Evolutionary conservation across 2,797 vertebrate species (phyloP).

Genomic region (Coilia nasus): DNA sequence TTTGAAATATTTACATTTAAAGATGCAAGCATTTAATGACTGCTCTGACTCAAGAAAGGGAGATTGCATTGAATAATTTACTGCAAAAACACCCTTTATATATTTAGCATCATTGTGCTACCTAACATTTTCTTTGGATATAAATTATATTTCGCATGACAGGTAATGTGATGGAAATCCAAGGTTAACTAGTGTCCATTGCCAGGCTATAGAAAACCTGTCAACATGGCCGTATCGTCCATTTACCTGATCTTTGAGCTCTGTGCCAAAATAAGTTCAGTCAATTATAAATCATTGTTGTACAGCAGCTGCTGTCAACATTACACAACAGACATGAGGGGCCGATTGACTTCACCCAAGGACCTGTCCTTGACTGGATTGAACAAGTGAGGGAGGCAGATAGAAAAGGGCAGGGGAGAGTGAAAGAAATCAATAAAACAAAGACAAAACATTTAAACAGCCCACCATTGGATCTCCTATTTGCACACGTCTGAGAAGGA

Average conservation of each 20-base stretch:
- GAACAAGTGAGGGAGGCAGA: slow-evolving; percentile 12
- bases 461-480: slow-evolving; percentile 53
- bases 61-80: background rate
- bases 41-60: background rate
- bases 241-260: slow-evolving; percentile 17
- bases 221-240: no score
- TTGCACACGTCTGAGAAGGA: slow-evolving; percentile 52
- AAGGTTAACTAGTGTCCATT: background rate
- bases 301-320: slow-evolving; percentile 48
- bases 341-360: slow-evolving; percentile 47
- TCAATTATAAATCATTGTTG: slow-evolving; percentile 25
- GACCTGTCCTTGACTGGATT: slow-evolving; percentile 52
- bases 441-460: slow-evolving; percentile 58
- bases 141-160: background rate
- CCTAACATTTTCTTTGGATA: background rate
- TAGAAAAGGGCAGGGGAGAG: background rate
- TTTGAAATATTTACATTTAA: no score
- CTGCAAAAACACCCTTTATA: background rate
- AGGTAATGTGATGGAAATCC: background rate
- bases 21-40: background rate
- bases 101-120: background rate
- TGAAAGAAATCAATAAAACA: slow-evolving; percentile 53
- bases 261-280: slow-evolving; percentile 24
- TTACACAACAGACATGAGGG: slow-evolving; percentile 42
- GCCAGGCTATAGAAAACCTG: background rate